Conservation (phyloP, 2,113 vertebrate genomes). For the Antechinus flavipes region DNA sequence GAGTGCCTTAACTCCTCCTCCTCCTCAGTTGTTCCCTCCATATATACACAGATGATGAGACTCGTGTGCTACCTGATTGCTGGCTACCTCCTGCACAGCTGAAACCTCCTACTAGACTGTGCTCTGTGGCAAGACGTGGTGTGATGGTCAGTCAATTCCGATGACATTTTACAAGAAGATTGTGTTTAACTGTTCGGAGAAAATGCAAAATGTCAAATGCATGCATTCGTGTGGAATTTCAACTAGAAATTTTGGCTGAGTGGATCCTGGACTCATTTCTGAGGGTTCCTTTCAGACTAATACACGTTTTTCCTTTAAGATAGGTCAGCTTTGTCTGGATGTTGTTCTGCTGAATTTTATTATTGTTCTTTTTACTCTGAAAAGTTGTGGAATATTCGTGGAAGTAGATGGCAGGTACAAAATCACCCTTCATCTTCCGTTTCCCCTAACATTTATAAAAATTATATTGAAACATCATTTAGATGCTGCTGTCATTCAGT, state of each 20-base stretch:
- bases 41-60: background rate
- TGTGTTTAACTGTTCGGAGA: background rate
- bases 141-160: background rate
- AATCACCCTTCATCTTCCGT: background rate
- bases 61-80: background rate
- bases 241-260: background rate
- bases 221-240: background rate
- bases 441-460: background rate
- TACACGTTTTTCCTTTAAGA: background rate
- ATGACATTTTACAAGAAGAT: background rate
- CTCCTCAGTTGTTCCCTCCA: background rate
- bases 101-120: background rate
- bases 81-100: background rate
- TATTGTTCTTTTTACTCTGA: background rate
- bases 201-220: conserved; percentile 2
- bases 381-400: background rate
- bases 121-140: background rate
- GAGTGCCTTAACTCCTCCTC: background rate
- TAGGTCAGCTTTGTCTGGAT: background rate
- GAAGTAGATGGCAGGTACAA: background rate
- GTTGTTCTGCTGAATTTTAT: background rate
- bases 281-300: background rate
- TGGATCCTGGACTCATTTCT: background rate
- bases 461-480: background rate
- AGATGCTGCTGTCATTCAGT: background rate